A percentile compares a stretch with the other conserved stretches of the same genome.
These are phyloP conservation scores for Formica aserva DNA, from an alignment of 2,888 invertebrate species.

Conservation along the genomic window DNA sequence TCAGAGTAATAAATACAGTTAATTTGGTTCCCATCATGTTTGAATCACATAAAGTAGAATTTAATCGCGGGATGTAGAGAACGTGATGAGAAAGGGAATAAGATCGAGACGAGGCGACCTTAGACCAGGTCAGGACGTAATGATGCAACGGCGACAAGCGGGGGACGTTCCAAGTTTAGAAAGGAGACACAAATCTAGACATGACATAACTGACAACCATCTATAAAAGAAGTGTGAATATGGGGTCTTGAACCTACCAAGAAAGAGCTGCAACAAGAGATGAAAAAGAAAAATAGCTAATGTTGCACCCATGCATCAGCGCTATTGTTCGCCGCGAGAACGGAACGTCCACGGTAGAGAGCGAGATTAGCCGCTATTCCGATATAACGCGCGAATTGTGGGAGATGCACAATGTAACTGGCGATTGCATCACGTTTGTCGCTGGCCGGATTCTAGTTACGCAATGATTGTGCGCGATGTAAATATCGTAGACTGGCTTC, in stretches of 20 bases:
- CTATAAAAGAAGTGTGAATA: neutral
- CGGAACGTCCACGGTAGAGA: constrained; percentile 35
- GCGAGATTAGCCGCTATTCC: constrained; percentile 36
- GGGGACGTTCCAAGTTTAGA: neutral
- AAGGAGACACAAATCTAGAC: neutral
- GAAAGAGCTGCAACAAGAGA: neutral
- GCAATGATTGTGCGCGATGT: constrained; percentile 42
- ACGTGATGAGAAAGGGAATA: neutral
- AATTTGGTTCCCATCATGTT: neutral
- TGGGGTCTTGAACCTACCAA: neutral
- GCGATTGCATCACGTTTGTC: constrained; percentile 45
- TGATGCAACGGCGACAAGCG: neutral
- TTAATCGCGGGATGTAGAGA: neutral
- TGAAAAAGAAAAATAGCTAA: constrained; percentile 62
- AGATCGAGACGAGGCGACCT: too few species aligned
- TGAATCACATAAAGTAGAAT: neutral
- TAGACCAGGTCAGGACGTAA: neutral
- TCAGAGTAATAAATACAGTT: neutral
- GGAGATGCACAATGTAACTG: constrained; percentile 47
- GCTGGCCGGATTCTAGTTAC: constrained; percentile 36
- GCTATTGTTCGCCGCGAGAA: constrained; percentile 71
- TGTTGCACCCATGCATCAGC: constrained; percentile 73
- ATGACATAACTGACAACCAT: neutral
- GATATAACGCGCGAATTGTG: constrained; percentile 43
- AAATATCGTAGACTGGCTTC: neutral